Evolutionary conservation across 2,888 invertebrate genomes (phyloP), one percentile per base, ranked within the genome.

Genomic region (Morinoia aosen): DNA sequence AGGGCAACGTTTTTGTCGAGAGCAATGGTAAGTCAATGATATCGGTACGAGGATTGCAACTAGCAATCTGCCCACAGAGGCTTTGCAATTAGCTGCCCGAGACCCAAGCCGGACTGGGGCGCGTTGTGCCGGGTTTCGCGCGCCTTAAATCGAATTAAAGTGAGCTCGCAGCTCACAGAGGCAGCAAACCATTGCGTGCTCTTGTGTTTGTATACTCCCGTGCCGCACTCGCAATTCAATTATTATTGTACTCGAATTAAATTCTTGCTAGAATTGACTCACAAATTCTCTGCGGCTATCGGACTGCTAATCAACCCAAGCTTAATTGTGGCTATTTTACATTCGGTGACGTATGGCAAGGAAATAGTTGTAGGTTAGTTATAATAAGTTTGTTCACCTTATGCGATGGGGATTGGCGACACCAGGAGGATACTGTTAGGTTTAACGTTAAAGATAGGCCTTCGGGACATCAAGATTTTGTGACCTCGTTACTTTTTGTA

Each of bases 91-190:
- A 76, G 76, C 76, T 25, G 25, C 25, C 76, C 76, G 76, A 25
- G 76, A 33, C 76, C 10, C 76, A 76, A 33, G 76, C 76, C 33
- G 33, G 76, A 76, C 76, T 76, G 8, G 33, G 25, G 76, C 76
- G 76, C 76, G 76, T 76, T 76, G 76, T 76, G 76, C 33, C 19
- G 61, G 61, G 61, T 61, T 19, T 12, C 61, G 61, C 1, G 76
- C 76, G 76, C 76, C 76, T 76, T 76, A 76, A 76, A 76, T 76
- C 76, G 76, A 76, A 76, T 76, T 76, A 76, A 76, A 76, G 25
- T 33, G 76, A 76, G 76, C 76, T 76, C 76, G 76, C 76, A 76
- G 76, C 25, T 76, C 76, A 16, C 76, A 33, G 25, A 76, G 76
- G 76, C 76, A 76, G 76, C 76, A 33, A 76, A 76, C 76, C 76